Conservation (phyloP, 2,113 vertebrate genomes). For the Nannobrachium achirus region DNA sequence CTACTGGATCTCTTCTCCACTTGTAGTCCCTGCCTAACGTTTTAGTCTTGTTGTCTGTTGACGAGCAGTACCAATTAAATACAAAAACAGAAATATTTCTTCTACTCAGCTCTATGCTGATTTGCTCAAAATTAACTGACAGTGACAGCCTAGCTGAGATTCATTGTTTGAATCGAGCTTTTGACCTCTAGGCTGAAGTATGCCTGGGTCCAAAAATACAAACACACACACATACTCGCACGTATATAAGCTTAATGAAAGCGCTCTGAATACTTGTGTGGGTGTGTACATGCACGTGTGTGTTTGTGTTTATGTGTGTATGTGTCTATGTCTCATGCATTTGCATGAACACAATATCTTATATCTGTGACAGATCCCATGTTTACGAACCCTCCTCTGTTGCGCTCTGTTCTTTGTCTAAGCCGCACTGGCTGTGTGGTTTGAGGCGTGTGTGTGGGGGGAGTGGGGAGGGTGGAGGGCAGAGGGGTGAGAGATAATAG, state of each 20-base stretch:
- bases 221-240: no score
- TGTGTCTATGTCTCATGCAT: conserved; percentile 6
- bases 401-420: conserved; percentile 64
- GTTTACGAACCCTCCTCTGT: conserved; percentile 56
- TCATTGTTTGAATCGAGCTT: no score
- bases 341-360: conserved; percentile 29
- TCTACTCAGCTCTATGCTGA: no score
- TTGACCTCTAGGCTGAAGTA: no score
- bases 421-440: conserved; percentile 10
- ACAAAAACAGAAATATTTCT: no score
- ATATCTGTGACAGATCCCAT: conserved; percentile 48
- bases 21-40: no score
- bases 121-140: no score
- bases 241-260: neutral
- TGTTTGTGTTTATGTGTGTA: conserved; percentile 12
- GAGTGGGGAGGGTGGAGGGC: conserved; percentile 29
- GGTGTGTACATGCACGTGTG: neutral
- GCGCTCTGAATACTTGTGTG: conserved; percentile 15
- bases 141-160: no score
- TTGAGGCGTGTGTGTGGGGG: neutral
- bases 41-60: no score
- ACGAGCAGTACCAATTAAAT: no score
- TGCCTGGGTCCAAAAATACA: no score
- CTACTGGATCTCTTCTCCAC: no score
- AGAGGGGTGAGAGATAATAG: conserved; percentile 69